Percentiles rank a stretch among this genome's conserved stretches.
These are phyloP conservation scores for Ryuthela nishihirai DNA, from an alignment of 2,888 invertebrate genomes.

Conservation along the genomic window DNA sequence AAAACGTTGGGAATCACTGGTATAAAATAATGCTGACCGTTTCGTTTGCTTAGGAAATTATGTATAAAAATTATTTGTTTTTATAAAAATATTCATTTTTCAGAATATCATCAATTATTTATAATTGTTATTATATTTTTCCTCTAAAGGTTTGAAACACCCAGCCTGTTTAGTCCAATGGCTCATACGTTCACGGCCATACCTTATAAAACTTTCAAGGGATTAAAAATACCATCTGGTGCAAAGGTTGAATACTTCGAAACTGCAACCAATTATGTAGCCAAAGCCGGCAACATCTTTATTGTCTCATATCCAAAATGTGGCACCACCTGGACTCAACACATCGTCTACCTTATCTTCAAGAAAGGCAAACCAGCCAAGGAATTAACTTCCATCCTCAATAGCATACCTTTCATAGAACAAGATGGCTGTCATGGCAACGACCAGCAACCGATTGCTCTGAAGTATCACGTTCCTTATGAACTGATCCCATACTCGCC, in stretches of 20 bases:
- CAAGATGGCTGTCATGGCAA: constrained; percentile 7
- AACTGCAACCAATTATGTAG: not conserved
- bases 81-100: too few relatives aligned
- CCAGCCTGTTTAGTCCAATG: too few relatives aligned
- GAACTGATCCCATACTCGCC: constrained; percentile 22
- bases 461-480: constrained; percentile 46
- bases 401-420: constrained; percentile 8
- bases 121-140: too few relatives aligned
- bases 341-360: constrained; percentile 11
- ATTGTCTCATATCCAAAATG: constrained; percentile 24
- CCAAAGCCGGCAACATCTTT: constrained; percentile 2
- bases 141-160: too few relatives aligned
- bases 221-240: constrained; percentile 1
- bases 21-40: too few relatives aligned
- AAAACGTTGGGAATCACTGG: too few relatives aligned
- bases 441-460: not conserved
- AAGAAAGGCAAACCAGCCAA: constrained; percentile 1
- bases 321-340: constrained; percentile 25
- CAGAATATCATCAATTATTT: too few relatives aligned
- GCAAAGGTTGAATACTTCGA: not conserved
- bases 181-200: not conserved
- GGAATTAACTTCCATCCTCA: not conserved
- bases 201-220: constrained; percentile 6
- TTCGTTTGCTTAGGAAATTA: too few relatives aligned
- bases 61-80: too few relatives aligned